phyloP scores from a whole-genome alignment of 2,888 invertebrate species.

The Euclidia mi region DNA sequence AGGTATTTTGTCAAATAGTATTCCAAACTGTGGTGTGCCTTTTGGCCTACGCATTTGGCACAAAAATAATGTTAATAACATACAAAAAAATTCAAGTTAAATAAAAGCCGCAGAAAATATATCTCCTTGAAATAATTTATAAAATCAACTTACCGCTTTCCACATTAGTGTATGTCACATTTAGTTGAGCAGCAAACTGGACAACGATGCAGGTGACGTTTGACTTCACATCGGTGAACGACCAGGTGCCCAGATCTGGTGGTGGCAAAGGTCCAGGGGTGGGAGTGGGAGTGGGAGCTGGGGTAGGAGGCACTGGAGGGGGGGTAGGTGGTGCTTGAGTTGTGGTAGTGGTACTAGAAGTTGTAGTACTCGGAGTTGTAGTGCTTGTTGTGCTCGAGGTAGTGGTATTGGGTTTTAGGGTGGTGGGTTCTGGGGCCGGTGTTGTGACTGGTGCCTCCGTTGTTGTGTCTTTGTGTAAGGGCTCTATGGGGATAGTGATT shows the following conservation, averaged over 20 bases:
- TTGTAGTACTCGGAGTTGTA: slow-evolving; percentile 4
- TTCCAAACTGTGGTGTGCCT: no score
- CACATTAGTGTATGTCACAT: slow-evolving; percentile 86
- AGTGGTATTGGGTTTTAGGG: no score
- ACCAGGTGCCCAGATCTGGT: slow-evolving; percentile 76
- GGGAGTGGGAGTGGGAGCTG: slow-evolving; percentile 67
- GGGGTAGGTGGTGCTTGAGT: slow-evolving; percentile 68
- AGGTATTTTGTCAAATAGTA: no score
- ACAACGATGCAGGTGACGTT: slow-evolving; percentile 91
- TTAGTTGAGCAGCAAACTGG: slow-evolving; percentile 92
- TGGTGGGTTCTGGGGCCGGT: slow-evolving; percentile 2
- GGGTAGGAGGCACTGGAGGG: slow-evolving; percentile 52
- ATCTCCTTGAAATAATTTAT: no score
- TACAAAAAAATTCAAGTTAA: no score
- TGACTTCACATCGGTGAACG: slow-evolving; percentile 56
- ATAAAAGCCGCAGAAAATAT: no score
- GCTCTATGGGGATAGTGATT: no score
- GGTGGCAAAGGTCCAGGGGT: slow-evolving; percentile 66
- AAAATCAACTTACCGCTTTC: slow-evolving; percentile 68
- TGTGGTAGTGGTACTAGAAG: background rate
- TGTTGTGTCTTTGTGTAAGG: no score
- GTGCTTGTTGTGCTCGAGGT: background rate
- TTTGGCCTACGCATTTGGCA: no score
- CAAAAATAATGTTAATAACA: no score
- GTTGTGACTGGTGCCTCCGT: background rate